phyloP scores from a whole-genome alignment of 1,140 invertebrate genomes.

The Drosophila rhopaloa region DNA sequence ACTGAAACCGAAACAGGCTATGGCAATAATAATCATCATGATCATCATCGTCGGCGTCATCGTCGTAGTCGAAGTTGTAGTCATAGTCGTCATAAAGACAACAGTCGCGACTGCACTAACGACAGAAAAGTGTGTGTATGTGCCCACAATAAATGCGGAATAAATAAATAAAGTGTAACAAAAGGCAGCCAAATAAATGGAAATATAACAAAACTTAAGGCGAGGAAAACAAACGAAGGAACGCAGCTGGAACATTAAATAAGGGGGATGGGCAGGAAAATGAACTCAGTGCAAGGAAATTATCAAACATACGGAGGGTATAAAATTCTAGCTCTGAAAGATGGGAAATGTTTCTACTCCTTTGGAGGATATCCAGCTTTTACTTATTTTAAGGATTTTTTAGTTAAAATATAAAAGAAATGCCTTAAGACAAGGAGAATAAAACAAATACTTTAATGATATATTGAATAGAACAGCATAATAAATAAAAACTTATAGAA shows the following conservation, averaged over 20 bases:
- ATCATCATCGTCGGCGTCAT: conserved; percentile 42
- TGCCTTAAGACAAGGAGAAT: too few relatives aligned
- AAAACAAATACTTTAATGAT: too few relatives aligned
- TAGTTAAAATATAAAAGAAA: too few relatives aligned
- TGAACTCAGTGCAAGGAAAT: conserved; percentile 2
- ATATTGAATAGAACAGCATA: too few relatives aligned
- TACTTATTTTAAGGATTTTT: too few relatives aligned
- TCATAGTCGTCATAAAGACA: conserved; percentile 61
- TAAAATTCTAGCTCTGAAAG: not conserved
- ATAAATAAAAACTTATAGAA: too few relatives aligned
- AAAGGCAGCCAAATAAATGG: conserved; percentile 78
- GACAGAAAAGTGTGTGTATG: conserved; percentile 51
- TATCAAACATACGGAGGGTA: not conserved
- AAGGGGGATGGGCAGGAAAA: conserved; percentile 27
- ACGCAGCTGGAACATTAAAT: conserved; percentile 43
- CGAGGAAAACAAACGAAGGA: conserved; percentile 49
- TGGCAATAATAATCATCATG: conserved; percentile 55
- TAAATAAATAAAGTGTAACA: conserved; percentile 82
- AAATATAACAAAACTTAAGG: conserved; percentile 80
- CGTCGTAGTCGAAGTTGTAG: conserved; percentile 22
- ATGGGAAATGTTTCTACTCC: too few relatives aligned
- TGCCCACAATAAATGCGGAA: conserved; percentile 77
- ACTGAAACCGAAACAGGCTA: conserved; percentile 42
- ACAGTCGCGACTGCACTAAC: conserved; percentile 78
- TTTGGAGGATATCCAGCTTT: too few relatives aligned